phyloP scores from a whole-genome alignment of 2,113 vertebrate genomes.

The Eulemur rufifrons region DNA sequence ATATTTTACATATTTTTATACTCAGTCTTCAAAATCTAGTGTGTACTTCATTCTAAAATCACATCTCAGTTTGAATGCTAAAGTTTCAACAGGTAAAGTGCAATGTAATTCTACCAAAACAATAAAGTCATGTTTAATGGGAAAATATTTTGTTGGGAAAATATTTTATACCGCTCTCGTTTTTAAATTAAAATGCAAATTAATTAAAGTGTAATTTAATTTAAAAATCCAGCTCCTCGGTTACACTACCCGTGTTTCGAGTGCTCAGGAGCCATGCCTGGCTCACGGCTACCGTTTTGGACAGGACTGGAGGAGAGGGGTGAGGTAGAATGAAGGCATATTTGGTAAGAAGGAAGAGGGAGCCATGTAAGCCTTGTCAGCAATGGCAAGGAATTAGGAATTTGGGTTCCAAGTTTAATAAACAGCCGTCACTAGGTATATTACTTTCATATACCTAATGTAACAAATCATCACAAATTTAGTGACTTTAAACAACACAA shows the following conservation, averaged over 20 bases:
- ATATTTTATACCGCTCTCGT: not conserved
- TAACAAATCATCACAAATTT: not conserved
- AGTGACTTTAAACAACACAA: not conserved
- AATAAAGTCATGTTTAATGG: not conserved
- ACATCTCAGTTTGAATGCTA: not conserved
- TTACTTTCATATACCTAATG: not conserved
- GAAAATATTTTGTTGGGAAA: constrained; percentile 26
- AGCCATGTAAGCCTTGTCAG: not conserved
- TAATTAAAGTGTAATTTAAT: constrained; percentile 15
- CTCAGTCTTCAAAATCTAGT: not conserved
- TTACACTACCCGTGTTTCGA: not conserved
- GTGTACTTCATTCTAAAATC: not conserved
- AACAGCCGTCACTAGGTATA: not conserved
- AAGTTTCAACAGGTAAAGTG: not conserved
- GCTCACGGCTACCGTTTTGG: not conserved
- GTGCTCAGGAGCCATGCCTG: not conserved
- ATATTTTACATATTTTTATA: not conserved
- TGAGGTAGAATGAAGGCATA: not conserved
- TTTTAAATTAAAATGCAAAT: constrained; percentile 51
- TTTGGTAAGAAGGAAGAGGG: not conserved
- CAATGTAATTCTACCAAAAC: constrained; percentile 7
- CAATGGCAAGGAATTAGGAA: not conserved
- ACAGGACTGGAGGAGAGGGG: not conserved
- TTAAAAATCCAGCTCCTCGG: not conserved
- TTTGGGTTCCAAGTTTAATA: not conserved